Percentiles rank a stretch among this genome's conserved stretches.
Conservation (phyloP, 2,113 vertebrate species). For the Chroicocephalus ridibundus region DNA sequence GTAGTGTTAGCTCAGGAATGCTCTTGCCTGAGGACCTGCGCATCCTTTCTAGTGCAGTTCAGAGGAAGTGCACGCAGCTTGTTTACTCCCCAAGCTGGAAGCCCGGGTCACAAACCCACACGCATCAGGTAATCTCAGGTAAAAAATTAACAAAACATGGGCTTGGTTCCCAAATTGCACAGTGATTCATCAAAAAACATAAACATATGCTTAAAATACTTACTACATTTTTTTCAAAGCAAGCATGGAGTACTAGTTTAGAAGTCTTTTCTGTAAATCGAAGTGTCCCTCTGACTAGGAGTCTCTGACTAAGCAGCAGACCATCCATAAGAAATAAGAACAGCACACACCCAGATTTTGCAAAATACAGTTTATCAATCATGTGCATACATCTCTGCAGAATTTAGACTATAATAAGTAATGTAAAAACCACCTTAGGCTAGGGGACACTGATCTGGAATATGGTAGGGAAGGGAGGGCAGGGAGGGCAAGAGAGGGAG, state of each 20-base stretch:
- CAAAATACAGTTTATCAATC: not conserved
- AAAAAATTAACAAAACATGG: not conserved
- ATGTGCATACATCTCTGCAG: not conserved
- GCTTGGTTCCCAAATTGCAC: not conserved
- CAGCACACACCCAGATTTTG: not conserved
- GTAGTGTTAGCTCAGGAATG: not conserved
- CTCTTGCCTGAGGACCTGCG: not conserved
- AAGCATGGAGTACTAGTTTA: not conserved
- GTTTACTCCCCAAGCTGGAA: not conserved
- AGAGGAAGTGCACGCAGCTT: not conserved
- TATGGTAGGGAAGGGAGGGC: not conserved
- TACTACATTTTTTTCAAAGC: not conserved
- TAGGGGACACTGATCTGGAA: not conserved
- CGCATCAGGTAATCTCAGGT: not conserved
- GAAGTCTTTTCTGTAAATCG: not conserved
- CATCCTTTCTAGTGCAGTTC: conserved; percentile 1
- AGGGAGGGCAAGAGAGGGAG: not conserved
- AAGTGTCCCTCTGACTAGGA: not conserved
- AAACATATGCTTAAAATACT: not conserved
- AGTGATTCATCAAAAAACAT: not conserved
- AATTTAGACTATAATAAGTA: not conserved
- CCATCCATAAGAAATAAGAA: not conserved
- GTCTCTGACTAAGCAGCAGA: not conserved
- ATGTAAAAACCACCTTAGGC: not conserved
- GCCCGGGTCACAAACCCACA: not conserved